Evolutionary conservation across 2,888 invertebrate genomes (phyloP).

Genomic region (Penaeus monodon): DNA sequence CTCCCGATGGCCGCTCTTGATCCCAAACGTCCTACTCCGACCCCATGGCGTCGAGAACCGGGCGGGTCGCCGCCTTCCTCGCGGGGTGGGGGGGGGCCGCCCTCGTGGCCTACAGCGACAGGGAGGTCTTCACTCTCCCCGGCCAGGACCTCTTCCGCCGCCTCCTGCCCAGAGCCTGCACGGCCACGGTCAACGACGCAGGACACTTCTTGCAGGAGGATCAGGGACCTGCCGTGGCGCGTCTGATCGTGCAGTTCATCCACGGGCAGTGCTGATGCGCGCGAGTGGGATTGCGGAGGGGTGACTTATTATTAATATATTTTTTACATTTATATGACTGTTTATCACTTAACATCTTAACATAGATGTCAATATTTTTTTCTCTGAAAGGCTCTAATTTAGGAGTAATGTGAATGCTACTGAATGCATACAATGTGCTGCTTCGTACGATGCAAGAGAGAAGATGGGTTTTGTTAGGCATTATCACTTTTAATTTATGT

Average conservation of each 20-base stretch:
- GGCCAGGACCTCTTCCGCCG: slow-evolving; percentile 28
- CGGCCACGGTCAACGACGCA: slow-evolving; percentile 38
- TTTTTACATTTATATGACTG: too few species aligned
- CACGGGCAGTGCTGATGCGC: not conserved
- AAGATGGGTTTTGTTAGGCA: too few species aligned
- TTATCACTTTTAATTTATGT: too few species aligned
- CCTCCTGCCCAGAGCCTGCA: slow-evolving; percentile 41
- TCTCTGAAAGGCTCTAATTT: too few species aligned
- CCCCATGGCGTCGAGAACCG: slow-evolving; percentile 44
- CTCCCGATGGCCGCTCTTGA: slow-evolving; percentile 40
- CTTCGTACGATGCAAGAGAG: too few species aligned
- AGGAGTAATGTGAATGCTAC: too few species aligned
- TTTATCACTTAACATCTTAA: too few species aligned
- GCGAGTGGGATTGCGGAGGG: not conserved
- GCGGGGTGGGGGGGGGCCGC: slow-evolving; percentile 41
- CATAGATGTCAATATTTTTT: too few species aligned
- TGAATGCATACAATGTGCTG: too few species aligned
- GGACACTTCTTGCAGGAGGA: slow-evolving; percentile 60
- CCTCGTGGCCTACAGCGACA: slow-evolving; percentile 57
- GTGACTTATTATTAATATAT: not conserved
- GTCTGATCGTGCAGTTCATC: slow-evolving; percentile 44
- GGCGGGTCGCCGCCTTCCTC: slow-evolving; percentile 32
- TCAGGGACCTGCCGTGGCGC: slow-evolving; percentile 40
- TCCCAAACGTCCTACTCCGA: slow-evolving; percentile 29
- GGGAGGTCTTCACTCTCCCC: slow-evolving; percentile 44